A percentile compares a stretch with the other conserved stretches of the same genome.
Evolutionary conservation across 2,113 vertebrate species (phyloP).

Genomic region (Grus americana): DNA sequence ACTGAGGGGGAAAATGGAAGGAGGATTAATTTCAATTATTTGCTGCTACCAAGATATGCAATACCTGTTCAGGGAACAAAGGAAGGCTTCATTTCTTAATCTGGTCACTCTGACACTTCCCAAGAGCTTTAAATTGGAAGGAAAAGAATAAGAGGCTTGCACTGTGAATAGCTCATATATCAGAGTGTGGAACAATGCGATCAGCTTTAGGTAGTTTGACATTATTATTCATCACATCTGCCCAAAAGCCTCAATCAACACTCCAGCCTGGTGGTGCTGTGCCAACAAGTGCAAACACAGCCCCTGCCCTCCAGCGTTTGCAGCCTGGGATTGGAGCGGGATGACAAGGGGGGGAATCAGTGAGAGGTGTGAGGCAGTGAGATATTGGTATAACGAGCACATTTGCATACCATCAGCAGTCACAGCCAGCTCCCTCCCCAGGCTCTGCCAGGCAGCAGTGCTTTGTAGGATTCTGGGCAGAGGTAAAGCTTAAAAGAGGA

Average conservation of each 20-base stretch:
- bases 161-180: neutral
- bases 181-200: neutral
- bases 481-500: neutral
- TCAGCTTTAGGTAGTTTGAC: neutral
- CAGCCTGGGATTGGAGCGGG: neutral
- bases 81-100: neutral
- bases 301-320: neutral
- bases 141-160: neutral
- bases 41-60: neutral
- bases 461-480: neutral
- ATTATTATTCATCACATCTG: neutral
- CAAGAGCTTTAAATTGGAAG: neutral
- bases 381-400: neutral
- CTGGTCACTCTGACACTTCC: constrained; percentile 1
- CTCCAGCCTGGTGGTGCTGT: neutral
- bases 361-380: neutral
- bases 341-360: neutral
- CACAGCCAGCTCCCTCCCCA: neutral
- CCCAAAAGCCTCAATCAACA: neutral
- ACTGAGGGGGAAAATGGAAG: neutral
- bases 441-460: neutral
- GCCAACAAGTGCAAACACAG: neutral
- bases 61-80: neutral
- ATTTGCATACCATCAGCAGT: neutral
- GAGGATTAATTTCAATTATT: neutral